These are phyloP conservation scores for Ptilonorhynchus violaceus DNA, from an alignment of 2,113 vertebrate species.

Conservation along the genomic window DNA sequence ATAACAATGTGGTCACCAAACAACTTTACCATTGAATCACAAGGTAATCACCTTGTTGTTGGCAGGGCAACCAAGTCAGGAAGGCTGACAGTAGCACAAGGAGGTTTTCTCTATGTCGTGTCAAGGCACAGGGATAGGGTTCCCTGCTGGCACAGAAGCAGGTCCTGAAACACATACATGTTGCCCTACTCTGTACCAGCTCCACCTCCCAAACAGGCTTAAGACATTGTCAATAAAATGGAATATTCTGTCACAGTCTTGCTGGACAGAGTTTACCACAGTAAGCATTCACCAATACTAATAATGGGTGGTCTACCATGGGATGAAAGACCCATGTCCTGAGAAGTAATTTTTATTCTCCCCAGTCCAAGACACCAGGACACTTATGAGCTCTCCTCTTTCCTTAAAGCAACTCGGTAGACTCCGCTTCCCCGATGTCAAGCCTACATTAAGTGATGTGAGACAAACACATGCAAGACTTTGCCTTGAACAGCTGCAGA, in stretches of 20 bases:
- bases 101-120: neutral
- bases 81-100: neutral
- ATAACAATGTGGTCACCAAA: neutral
- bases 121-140: neutral
- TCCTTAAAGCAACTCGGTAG: neutral
- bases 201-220: neutral
- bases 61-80: neutral
- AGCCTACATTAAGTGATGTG: neutral
- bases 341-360: neutral
- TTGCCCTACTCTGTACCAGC: neutral
- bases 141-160: neutral
- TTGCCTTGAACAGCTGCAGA: conserved; percentile 1
- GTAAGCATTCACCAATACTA: neutral
- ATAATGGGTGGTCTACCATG: fast-evolving
- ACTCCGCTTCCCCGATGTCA: neutral
- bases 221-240: neutral
- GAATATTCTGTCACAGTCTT: neutral
- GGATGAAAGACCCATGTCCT: neutral
- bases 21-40: neutral
- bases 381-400: neutral
- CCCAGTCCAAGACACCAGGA: neutral
- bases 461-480: neutral
- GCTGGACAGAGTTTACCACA: neutral
- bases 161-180: neutral
- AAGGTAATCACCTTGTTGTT: neutral